Conservation (phyloP, 2,888 invertebrate species). For the Eremobia ochroleuca region DNA sequence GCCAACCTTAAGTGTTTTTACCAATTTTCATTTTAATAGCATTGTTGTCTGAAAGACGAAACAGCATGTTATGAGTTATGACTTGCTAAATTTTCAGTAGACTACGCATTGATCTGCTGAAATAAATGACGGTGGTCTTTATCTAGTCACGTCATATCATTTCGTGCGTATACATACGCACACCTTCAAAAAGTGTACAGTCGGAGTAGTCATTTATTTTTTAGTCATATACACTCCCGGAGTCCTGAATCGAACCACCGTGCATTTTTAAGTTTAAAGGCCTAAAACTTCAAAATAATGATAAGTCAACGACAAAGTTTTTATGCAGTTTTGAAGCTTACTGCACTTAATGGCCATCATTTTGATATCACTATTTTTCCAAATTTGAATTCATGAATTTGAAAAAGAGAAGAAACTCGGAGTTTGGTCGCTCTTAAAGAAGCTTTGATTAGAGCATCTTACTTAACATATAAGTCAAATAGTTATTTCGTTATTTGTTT, state of each 20-base stretch:
- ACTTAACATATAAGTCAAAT: not conserved
- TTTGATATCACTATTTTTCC: not conserved
- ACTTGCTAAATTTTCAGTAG: slow-evolving; percentile 1
- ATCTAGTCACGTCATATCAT: slow-evolving; percentile 27
- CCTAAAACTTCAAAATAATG: not conserved
- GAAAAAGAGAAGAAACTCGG: not conserved
- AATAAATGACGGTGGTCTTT: slow-evolving; percentile 16
- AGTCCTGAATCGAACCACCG: not conserved
- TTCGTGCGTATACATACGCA: not conserved
- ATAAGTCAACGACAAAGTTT: not conserved
- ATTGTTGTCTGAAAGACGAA: slow-evolving; percentile 25
- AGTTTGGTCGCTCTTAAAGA: too few relatives aligned
- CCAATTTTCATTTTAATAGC: slow-evolving; percentile 1
- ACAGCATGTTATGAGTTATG: slow-evolving; percentile 8
- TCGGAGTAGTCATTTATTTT: not conserved
- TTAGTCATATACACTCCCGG: not conserved
- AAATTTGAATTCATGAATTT: not conserved
- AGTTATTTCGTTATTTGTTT: not conserved
- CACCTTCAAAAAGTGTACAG: slow-evolving; percentile 17
- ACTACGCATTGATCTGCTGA: not conserved
- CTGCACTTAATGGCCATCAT: not conserved
- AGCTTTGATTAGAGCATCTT: not conserved
- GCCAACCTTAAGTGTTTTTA: too few relatives aligned
- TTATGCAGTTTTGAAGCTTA: not conserved
- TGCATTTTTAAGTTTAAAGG: not conserved